Conservation (phyloP, 2,113 vertebrate species). For the Epinephelus cyanopodus region DNA sequence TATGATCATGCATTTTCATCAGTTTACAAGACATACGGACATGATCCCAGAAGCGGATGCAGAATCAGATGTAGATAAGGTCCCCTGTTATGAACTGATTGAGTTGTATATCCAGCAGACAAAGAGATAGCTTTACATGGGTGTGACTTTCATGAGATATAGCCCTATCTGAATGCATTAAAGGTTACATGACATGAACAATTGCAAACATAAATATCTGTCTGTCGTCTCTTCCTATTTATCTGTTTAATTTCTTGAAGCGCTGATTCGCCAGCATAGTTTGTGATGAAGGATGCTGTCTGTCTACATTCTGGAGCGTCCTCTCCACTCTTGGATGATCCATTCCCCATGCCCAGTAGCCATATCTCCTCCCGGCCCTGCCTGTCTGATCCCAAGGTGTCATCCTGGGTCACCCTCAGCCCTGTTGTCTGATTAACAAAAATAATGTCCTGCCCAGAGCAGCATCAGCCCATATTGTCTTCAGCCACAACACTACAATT, state of each 20-base stretch:
- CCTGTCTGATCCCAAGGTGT: conserved; percentile 48
- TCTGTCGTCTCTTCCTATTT: conserved; percentile 33
- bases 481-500: conserved; percentile 41
- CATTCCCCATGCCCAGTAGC: not conserved
- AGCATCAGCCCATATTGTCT: conserved; percentile 58
- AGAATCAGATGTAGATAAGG: not conserved
- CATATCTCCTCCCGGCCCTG: conserved; percentile 34
- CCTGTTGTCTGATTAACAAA: conserved; percentile 69
- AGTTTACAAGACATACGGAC: conserved; percentile 56
- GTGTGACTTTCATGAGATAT: conserved; percentile 17
- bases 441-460: conserved; percentile 60
- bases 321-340: conserved; percentile 27
- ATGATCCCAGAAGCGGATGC: conserved; percentile 26
- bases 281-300: conserved; percentile 28
- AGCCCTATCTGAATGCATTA: conserved; percentile 23
- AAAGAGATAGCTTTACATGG: conserved; percentile 4
- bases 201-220: conserved; percentile 27
- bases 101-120: conserved; percentile 20
- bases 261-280: not conserved
- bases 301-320: conserved; percentile 16
- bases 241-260: conserved; percentile 27
- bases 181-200: conserved; percentile 10
- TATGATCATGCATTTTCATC: conserved; percentile 65
- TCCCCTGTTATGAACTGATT: conserved; percentile 2
- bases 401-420: conserved; percentile 57